Evolutionary conservation across 2,113 vertebrate genomes (phyloP).

Genomic region (Camarhynchus parvulus): DNA sequence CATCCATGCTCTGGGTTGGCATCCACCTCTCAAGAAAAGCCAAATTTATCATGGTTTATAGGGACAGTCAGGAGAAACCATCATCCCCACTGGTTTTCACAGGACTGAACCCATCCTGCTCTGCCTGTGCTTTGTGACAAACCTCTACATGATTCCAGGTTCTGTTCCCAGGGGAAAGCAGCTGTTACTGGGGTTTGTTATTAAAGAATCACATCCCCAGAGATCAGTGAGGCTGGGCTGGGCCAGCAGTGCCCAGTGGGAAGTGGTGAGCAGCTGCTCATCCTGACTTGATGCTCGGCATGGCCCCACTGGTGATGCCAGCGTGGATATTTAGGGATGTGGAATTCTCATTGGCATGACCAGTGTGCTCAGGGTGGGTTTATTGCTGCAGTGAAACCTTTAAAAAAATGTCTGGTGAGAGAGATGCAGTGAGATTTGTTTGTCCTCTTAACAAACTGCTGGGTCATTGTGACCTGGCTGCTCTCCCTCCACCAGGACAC

Average conservation of each 20-base stretch:
- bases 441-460: not conserved
- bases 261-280: not conserved
- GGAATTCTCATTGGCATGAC: accelerated
- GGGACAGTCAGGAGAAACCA: not conserved
- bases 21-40: accelerated
- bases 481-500: not conserved
- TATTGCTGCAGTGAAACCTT: not conserved
- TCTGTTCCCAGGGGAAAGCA: not conserved
- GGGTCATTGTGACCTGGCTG: not conserved
- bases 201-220: not conserved
- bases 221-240: not conserved
- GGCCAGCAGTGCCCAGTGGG: not conserved
- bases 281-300: accelerated
- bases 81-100: accelerated
- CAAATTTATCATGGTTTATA: accelerated
- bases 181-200: not conserved
- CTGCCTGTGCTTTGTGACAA: not conserved
- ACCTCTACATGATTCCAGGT: accelerated
- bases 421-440: accelerated
- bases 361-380: not conserved
- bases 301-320: not conserved
- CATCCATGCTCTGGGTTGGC: not conserved
- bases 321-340: accelerated
- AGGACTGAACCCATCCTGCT: not conserved
- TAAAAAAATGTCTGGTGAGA: not conserved